phyloP scores from a whole-genome alignment of 2,797 vertebrate genomes.

The Enteromius anoplus region DNA sequence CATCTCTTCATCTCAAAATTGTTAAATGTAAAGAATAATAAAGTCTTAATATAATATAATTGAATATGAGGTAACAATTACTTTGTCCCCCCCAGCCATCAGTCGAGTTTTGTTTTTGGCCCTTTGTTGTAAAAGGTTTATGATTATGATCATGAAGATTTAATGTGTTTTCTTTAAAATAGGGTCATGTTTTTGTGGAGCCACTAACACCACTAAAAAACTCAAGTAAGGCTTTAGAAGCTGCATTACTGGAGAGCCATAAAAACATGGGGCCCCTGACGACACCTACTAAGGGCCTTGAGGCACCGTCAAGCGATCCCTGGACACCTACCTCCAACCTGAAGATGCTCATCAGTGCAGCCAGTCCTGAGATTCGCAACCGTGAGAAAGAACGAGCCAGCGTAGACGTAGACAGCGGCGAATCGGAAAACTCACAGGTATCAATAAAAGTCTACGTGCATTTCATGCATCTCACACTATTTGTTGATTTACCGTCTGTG shows the following conservation, averaged over 20 bases:
- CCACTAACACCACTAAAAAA: constrained; percentile 69
- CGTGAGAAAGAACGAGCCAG: constrained; percentile 84
- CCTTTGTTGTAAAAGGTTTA: background rate
- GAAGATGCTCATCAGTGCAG: constrained; percentile 95
- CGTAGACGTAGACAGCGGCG: constrained; percentile 65
- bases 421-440: constrained; percentile 70
- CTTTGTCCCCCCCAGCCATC: background rate
- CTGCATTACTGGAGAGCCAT: constrained; percentile 65
- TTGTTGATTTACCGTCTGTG: background rate
- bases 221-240: constrained; percentile 68
- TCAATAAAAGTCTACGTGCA: constrained; percentile 63
- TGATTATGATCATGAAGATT: background rate
- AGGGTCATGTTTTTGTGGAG: constrained; percentile 81
- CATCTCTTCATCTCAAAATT: background rate
- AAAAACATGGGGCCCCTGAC: constrained; percentile 78
- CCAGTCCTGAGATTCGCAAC: constrained; percentile 93
- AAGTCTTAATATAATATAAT: background rate
- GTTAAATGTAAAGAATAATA: background rate
- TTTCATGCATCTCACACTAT: background rate
- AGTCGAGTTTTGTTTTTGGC: background rate
- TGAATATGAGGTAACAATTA: background rate
- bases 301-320: constrained; percentile 82
- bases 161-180: constrained; percentile 20
- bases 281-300: constrained; percentile 87
- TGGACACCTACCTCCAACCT: constrained; percentile 97